Conservation (phyloP, 2,888 invertebrate genomes). For the Antitype chi region DNA sequence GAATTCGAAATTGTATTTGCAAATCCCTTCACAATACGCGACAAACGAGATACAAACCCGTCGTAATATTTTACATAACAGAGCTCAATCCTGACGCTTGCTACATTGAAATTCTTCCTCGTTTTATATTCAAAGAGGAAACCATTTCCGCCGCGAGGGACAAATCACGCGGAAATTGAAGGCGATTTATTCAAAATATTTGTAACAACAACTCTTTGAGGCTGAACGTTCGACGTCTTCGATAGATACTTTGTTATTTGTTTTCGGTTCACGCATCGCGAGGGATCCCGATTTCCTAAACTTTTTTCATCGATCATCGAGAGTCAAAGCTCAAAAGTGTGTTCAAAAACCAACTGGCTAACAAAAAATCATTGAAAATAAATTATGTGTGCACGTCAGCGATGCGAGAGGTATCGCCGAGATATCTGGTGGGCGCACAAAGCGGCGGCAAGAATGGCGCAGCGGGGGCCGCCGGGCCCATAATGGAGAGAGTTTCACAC, state of each 20-base stretch:
- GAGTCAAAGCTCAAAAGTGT: slow-evolving; percentile 74
- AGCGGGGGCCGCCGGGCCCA: slow-evolving; percentile 80
- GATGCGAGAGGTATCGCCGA: slow-evolving; percentile 70
- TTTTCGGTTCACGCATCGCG: slow-evolving; percentile 68
- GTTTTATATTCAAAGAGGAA: slow-evolving; percentile 81
- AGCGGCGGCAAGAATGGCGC: slow-evolving; percentile 80
- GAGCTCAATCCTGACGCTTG: slow-evolving; percentile 69
- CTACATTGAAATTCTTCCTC: slow-evolving; percentile 67
- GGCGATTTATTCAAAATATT: slow-evolving; percentile 82
- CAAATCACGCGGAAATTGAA: slow-evolving; percentile 79
- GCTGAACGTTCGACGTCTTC: slow-evolving; percentile 14
- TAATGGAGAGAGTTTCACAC: slow-evolving; percentile 84
- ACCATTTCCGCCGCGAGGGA: slow-evolving; percentile 71
- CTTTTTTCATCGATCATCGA: slow-evolving; percentile 76
- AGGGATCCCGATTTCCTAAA: slow-evolving; percentile 70
- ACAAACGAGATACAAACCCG: slow-evolving; percentile 71
- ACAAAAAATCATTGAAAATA: slow-evolving; percentile 81
- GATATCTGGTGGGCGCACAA: slow-evolving; percentile 78
- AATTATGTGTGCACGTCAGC: slow-evolving; percentile 82
- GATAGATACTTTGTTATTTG: slow-evolving; percentile 70
- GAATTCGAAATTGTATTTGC: slow-evolving; percentile 37
- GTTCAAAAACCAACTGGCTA: slow-evolving; percentile 75
- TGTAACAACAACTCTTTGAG: slow-evolving; percentile 72
- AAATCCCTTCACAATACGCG: slow-evolving; percentile 67
- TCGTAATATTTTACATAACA: slow-evolving; percentile 78